A percentile compares a stretch with the other conserved stretches of the same genome.
phyloP scores from a whole-genome alignment of 2,888 invertebrate species.

The Volucella bombylans region DNA sequence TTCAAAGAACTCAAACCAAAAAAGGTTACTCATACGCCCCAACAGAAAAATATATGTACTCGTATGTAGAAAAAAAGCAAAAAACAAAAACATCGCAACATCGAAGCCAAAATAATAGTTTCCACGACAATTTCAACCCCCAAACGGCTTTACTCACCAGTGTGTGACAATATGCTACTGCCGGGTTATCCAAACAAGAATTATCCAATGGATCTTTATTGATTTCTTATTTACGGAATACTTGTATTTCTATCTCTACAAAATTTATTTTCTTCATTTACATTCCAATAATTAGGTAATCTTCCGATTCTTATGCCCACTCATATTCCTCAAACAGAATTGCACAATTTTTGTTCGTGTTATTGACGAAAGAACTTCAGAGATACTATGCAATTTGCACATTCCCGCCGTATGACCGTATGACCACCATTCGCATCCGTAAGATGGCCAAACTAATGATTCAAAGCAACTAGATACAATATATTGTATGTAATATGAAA shows the following conservation, averaged over 20 bases:
- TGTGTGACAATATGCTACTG: conserved; percentile 6
- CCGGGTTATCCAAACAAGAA: conserved; percentile 22
- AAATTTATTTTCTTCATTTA: conserved; percentile 16
- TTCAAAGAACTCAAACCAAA: neutral
- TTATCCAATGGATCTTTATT: conserved; percentile 40
- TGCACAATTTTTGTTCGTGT: conserved; percentile 42
- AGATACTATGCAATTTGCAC: conserved; percentile 8
- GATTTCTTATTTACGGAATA: conserved; percentile 26
- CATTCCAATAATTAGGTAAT: neutral
- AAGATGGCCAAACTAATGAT: conserved; percentile 8
- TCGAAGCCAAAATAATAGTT: neutral
- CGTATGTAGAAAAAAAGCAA: no score
- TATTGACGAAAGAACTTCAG: conserved; percentile 15
- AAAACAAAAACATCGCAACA: neutral
- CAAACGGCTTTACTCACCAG: conserved; percentile 35
- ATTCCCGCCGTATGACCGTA: conserved; percentile 18
- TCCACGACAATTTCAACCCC: neutral
- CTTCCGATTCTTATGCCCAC: neutral
- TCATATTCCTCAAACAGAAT: conserved; percentile 16
- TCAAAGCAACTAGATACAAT: neutral
- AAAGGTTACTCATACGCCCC: conserved; percentile 41
- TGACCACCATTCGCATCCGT: conserved; percentile 24
- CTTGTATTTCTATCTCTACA: neutral
- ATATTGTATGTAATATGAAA: neutral
- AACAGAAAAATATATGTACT: neutral